Percentiles rank a stretch among this genome's conserved stretches.
phyloP scores from a whole-genome alignment of 92 coral and sea anemone genomes.

The Porites lobata region DNA sequence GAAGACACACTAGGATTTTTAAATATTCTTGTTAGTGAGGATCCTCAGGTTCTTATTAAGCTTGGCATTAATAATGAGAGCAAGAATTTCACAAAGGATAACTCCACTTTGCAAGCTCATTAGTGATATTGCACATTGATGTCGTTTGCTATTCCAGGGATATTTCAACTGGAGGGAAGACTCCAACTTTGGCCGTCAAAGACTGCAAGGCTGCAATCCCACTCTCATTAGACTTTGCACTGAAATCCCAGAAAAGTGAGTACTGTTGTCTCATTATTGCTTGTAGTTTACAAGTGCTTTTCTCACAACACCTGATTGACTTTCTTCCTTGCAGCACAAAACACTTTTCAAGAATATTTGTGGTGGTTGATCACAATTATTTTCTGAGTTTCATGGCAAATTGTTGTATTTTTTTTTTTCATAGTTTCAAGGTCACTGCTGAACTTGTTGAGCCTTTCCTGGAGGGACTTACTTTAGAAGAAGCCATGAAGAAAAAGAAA shows the following conservation, averaged over 20 bases:
- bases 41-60: too few relatives aligned
- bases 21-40: too few relatives aligned
- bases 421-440: conserved; percentile 87
- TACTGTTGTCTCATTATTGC: neutral
- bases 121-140: neutral
- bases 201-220: conserved; percentile 98
- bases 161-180: conserved; percentile 95
- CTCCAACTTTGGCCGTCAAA: conserved; percentile 90
- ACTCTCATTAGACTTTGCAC: conserved; percentile 82
- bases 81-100: too few relatives aligned
- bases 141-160: conserved; percentile 60
- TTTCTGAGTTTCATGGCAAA: neutral
- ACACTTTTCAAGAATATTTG: too few relatives aligned
- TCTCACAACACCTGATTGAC: too few relatives aligned
- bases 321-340: too few relatives aligned
- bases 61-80: too few relatives aligned
- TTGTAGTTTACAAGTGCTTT: too few relatives aligned
- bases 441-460: conserved; percentile 94
- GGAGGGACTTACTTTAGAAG: conserved; percentile 84
- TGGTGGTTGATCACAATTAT: too few relatives aligned
- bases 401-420: neutral
- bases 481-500: conserved; percentile 86
- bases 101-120: too few relatives aligned
- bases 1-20: too few relatives aligned
- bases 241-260: conserved; percentile 95